A percentile compares a stretch with the other conserved stretches of the same genome.
These are phyloP conservation scores for human DNA, from an alignment of 2,113 vertebrate species.

Conservation along the genomic window DNA sequence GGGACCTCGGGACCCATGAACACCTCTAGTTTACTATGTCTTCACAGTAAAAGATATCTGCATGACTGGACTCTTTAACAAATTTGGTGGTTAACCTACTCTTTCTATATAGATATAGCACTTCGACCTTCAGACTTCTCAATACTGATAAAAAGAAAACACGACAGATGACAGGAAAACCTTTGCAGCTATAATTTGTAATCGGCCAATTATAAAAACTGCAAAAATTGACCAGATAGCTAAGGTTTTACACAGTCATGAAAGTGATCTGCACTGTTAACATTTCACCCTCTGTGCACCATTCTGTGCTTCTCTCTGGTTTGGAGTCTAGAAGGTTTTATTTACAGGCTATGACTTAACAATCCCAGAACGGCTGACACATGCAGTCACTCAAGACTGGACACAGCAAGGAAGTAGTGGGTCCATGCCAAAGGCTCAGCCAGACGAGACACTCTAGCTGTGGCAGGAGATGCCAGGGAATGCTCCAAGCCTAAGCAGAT, in stretches of 20 bases:
- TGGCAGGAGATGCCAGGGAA: not conserved
- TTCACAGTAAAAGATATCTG: no score
- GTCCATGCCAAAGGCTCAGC: accelerated
- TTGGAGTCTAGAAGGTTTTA: not conserved
- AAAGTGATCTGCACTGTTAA: no score
- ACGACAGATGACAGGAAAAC: not conserved
- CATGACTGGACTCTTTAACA: not conserved
- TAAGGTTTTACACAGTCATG: not conserved
- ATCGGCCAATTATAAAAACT: not conserved
- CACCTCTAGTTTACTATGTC: no score
- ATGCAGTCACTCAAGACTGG: accelerated
- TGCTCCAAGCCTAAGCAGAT: not conserved
- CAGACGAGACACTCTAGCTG: accelerated
- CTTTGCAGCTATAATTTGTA: not conserved
- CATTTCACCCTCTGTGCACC: not conserved
- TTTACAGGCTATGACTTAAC: not conserved
- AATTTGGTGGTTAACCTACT: not conserved
- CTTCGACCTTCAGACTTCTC: not conserved
- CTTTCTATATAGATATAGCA: accelerated
- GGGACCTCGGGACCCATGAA: not conserved
- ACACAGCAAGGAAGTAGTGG: accelerated
- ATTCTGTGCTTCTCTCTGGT: not conserved
- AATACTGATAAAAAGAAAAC: not conserved
- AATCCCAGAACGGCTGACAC: no score
- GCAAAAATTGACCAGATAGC: not conserved